phyloP scores from a whole-genome alignment of 1,140 invertebrate species.

The Teleogryllus occipitalis region DNA sequence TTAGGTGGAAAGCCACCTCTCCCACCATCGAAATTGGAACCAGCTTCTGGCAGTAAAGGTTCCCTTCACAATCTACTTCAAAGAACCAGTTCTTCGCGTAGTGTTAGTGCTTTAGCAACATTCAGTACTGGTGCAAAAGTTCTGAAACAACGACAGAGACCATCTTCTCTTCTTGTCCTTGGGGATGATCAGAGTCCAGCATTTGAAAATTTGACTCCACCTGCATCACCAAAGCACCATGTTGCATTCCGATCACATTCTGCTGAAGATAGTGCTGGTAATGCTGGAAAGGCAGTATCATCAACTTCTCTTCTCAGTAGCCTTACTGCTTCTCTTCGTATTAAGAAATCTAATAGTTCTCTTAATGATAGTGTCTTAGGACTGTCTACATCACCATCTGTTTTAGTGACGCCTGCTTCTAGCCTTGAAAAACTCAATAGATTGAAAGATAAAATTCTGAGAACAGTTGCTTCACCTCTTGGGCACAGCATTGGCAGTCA shows the following conservation, averaged over 20 bases:
- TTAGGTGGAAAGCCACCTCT: neutral
- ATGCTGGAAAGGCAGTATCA: neutral
- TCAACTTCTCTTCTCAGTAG: neutral
- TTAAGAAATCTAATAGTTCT: conserved; percentile 15
- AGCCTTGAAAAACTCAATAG: conserved; percentile 36
- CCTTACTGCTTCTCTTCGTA: conserved; percentile 8
- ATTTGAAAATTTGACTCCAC: conserved; percentile 27
- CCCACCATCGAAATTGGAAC: conserved; percentile 1
- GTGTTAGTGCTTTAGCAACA: neutral
- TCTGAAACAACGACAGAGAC: conserved; percentile 20
- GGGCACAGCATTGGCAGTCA: conserved; percentile 36
- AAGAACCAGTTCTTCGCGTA: neutral
- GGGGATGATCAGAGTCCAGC: neutral
- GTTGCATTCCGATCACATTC: conserved; percentile 32
- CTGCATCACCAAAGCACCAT: conserved; percentile 30
- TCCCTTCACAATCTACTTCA: conserved; percentile 9
- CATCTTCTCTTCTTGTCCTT: conserved; percentile 30
- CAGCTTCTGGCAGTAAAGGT: neutral
- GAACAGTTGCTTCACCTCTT: conserved; percentile 38
- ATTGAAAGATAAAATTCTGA: conserved; percentile 38
- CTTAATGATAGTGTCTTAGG: conserved; percentile 25
- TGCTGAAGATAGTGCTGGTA: conserved; percentile 30
- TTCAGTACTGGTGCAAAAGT: conserved; percentile 15
- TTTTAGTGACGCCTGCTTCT: conserved; percentile 21
- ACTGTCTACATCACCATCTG: conserved; percentile 17